These are phyloP conservation scores for Quadroppia sp. DNA, from an alignment of 2,888 invertebrate genomes.

Conservation along the genomic window DNA sequence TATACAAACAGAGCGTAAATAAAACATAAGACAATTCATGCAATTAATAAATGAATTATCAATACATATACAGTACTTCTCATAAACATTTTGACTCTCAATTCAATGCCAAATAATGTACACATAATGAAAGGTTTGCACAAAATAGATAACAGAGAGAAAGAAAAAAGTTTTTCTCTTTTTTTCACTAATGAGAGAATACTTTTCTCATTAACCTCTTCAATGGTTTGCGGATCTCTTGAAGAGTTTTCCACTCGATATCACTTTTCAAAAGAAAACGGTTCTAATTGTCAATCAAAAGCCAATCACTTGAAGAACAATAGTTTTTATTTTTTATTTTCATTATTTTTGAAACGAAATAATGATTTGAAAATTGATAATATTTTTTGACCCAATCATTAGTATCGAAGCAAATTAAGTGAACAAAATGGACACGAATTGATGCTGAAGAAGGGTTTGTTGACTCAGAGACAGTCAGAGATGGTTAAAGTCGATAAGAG, in stretches of 20 bases:
- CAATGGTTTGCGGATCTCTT: background rate
- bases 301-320: background rate
- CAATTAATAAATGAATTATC: too few species aligned
- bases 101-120: too few species aligned
- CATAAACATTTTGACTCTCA: too few species aligned
- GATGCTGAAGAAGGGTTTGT: conserved; percentile 78
- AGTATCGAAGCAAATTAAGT: conserved; percentile 94
- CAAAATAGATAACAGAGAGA: background rate
- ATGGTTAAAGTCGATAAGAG: conserved; percentile 85
- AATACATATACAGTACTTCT: too few species aligned
- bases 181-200: background rate
- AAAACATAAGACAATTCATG: too few species aligned
- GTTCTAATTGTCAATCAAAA: conserved; percentile 5
- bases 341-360: too few species aligned
- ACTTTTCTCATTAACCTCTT: conserved; percentile 12
- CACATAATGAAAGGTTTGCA: background rate
- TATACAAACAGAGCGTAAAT: too few species aligned
- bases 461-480: conserved; percentile 84
- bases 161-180: background rate
- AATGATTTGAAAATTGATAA: background rate
- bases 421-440: conserved; percentile 88
- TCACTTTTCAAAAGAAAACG: background rate
- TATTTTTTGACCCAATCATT: conserved; percentile 51
- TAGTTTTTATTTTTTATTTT: too few species aligned
- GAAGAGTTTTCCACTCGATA: background rate